phyloP scores from a whole-genome alignment of 2,797 vertebrate species.

The Tauraco hartlaubi region DNA sequence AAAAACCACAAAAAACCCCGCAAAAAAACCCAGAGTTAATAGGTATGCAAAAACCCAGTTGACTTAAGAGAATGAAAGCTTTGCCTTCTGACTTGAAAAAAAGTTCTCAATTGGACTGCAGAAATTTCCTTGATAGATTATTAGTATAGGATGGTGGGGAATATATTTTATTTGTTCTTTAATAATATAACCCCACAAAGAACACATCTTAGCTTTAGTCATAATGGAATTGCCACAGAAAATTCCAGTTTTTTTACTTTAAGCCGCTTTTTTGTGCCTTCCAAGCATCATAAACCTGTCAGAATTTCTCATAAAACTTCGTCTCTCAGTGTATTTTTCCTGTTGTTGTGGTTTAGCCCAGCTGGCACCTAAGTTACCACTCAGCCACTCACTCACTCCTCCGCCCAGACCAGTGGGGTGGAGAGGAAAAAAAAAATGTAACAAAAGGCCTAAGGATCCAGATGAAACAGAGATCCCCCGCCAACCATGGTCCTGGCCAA shows the following conservation, averaged over 20 bases:
- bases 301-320: not conserved
- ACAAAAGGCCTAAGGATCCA: too few relatives aligned
- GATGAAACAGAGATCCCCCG: too few relatives aligned
- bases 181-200: not conserved
- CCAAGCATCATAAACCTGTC: not conserved
- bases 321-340: not conserved
- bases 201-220: not conserved
- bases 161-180: not conserved
- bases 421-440: too few relatives aligned
- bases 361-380: too few relatives aligned
- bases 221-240: not conserved
- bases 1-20: too few relatives aligned
- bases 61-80: not conserved
- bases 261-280: not conserved
- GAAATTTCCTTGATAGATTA: not conserved
- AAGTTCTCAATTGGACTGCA: not conserved
- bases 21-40: not conserved
- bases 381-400: too few relatives aligned
- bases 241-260: not conserved
- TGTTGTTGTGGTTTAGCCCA: too few relatives aligned
- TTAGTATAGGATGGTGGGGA: not conserved
- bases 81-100: not conserved
- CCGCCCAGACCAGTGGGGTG: too few relatives aligned
- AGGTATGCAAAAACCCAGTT: rapidly evolving
- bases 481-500: too few relatives aligned